Conservation (phyloP, 2,113 vertebrate species). For the Saguinus midas region DNA sequence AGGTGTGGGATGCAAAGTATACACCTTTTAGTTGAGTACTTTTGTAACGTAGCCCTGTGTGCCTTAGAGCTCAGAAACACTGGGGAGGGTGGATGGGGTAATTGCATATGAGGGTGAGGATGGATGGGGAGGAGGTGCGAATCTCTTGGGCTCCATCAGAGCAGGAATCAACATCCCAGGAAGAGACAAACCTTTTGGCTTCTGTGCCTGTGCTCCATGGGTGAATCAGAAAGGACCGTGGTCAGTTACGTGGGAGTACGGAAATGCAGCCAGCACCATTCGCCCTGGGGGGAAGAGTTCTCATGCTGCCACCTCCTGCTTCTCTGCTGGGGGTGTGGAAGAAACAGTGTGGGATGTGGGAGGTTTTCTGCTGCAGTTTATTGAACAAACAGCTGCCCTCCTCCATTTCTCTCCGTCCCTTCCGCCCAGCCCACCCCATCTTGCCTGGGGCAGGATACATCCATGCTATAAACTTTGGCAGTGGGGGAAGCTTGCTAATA, state of each 20-base stretch:
- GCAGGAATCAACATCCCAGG: not conserved
- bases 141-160: not conserved
- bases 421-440: not conserved
- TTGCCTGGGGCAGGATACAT: slow-evolving; percentile 62
- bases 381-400: slow-evolving; percentile 56
- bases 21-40: not conserved
- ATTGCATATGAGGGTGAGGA: not conserved
- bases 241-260: slow-evolving; percentile 27
- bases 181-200: slow-evolving; percentile 15
- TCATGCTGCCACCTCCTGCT: slow-evolving; percentile 41
- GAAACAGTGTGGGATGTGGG: slow-evolving; percentile 45
- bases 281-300: slow-evolving; percentile 37
- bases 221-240: not conserved
- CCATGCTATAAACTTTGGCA: slow-evolving; percentile 77
- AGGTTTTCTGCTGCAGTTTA: slow-evolving; percentile 68
- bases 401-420: not conserved
- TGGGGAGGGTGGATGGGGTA: not conserved
- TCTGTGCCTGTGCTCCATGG: not conserved
- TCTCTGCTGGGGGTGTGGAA: slow-evolving; percentile 36
- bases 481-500: slow-evolving; percentile 52
- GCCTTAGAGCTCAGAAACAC: not conserved
- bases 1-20: slow-evolving; percentile 32
- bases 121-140: not conserved
- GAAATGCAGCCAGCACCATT: slow-evolving; percentile 16
- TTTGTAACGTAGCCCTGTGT: not conserved